Evolutionary conservation across 1,140 invertebrate species (phyloP).

Genomic region (Metaphire vulgaris): DNA sequence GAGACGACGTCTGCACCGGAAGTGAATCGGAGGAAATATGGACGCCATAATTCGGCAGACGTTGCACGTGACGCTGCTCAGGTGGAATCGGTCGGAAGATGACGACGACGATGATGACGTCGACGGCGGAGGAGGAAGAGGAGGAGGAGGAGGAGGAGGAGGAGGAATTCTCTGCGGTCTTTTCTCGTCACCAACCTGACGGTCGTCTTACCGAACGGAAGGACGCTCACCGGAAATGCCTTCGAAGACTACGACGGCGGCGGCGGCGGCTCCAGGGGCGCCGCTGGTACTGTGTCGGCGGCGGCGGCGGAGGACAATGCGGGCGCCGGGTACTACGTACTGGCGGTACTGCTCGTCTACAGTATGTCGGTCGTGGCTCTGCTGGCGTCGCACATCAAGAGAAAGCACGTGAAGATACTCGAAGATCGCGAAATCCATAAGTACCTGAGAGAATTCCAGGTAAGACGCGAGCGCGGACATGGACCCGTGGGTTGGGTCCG

Average conservation of each 20-base stretch:
- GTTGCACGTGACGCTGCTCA: background rate
- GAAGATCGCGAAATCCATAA: conserved; percentile 20
- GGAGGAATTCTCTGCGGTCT: background rate
- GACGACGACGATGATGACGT: too few relatives aligned
- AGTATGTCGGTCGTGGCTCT: conserved; percentile 18
- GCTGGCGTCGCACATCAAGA: conserved; percentile 5
- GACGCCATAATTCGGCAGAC: background rate
- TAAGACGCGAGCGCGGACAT: too few relatives aligned
- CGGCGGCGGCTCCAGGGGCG: too few relatives aligned
- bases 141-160: too few relatives aligned
- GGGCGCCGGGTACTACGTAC: conserved; percentile 8
- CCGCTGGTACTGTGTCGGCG: background rate
- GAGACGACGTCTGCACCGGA: background rate
- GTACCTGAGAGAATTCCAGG: conserved; percentile 23
- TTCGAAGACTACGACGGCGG: background rate
- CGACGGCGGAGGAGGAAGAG: too few relatives aligned
- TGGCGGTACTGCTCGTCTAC: conserved; percentile 19
- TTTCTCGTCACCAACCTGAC: background rate
- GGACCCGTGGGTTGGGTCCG: too few relatives aligned
- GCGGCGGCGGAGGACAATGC: background rate
- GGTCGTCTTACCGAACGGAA: background rate
- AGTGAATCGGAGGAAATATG: background rate
- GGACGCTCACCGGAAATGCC: background rate
- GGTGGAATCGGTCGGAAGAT: background rate
- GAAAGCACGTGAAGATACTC: conserved; percentile 17